A percentile compares a stretch with the other conserved stretches of the same genome.
Evolutionary conservation across 2,888 invertebrate genomes (phyloP).

Genomic region (Neuroscelio doddi): DNA sequence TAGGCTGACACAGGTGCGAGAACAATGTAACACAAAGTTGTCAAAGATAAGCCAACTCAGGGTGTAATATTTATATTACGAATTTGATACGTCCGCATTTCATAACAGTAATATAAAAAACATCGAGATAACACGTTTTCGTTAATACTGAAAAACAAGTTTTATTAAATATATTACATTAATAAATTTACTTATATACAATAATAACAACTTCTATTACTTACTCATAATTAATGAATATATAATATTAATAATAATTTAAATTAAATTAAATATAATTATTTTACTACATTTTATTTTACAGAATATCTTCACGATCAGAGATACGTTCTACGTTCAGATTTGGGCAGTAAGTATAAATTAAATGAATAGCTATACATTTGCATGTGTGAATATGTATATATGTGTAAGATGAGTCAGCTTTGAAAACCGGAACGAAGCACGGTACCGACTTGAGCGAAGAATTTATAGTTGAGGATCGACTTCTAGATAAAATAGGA

Average conservation of each 20-base stretch:
- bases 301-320: constrained; percentile 75
- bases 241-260: too few species aligned
- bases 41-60: constrained; percentile 2
- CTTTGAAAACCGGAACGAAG: constrained; percentile 35
- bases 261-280: too few species aligned
- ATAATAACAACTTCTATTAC: too few species aligned
- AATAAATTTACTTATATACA: too few species aligned
- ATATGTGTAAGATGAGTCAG: constrained; percentile 38
- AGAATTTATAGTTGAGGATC: constrained; percentile 32
- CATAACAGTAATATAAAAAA: too few species aligned
- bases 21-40: constrained; percentile 7
- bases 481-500: constrained; percentile 19
- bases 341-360: constrained; percentile 41
- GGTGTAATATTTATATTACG: constrained; percentile 1
- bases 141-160: too few species aligned
- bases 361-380: constrained; percentile 22
- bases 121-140: too few species aligned
- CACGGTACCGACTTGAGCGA: constrained; percentile 21
- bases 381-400: constrained; percentile 15
- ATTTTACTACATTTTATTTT: constrained; percentile 62
- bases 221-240: too few species aligned
- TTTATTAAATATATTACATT: too few species aligned
- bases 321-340: constrained; percentile 70
- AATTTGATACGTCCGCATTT: constrained; percentile 10
- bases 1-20: constrained; percentile 8